Evolutionary conservation across 2,888 invertebrate genomes (phyloP), one percentile per base, ranked within the genome.

Genomic region (Tachina grossa): DNA sequence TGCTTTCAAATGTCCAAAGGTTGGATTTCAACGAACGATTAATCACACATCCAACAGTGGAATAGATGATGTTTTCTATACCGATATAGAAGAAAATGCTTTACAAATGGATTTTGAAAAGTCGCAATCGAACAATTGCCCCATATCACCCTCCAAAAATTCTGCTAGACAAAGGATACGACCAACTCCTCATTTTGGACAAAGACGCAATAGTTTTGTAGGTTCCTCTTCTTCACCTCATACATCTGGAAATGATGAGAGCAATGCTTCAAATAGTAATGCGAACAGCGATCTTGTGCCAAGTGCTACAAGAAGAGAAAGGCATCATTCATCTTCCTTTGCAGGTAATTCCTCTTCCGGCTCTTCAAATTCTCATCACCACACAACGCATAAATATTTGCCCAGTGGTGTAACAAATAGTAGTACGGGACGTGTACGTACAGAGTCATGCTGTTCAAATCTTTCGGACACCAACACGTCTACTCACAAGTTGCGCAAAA

Each of bases 81-180:
- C 91, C 0, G 91, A 92, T 55, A 83, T 92, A 14, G 92, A 92
- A 78, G 92, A 92, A 16, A 90, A 89, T 88, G 91, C 92, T 39
- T 89, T 91, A 3, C 92, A 92, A 84, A 91, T 91, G 89, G 92
- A 92, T 68, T 84, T 91, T 65, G 91, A 91, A 43, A 91, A 90
- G 16, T 88, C 90, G 0, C 43, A 87, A 5, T 6, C 19, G n/a
- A 88, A 65, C 51, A 90, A 89, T 0, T 90, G 87, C 66, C 89
- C 91, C 6, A 89, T 90, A 89, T 91, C 92, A 1, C 91, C 92
- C 0, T 88, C 90, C 39, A 96, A 96, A 92, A 95, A 94, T 80
- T 93, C 96, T 92, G 95, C 94, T 68, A 93, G 96, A 2, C 94
- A 94, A 1, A 94, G 96, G 85, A 94, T 96, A 49, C 94, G 95